A percentile compares a stretch with the other conserved stretches of the same genome.
Evolutionary conservation across 2,797 vertebrate genomes (phyloP).

Genomic region (Pelodytes ibericus): DNA sequence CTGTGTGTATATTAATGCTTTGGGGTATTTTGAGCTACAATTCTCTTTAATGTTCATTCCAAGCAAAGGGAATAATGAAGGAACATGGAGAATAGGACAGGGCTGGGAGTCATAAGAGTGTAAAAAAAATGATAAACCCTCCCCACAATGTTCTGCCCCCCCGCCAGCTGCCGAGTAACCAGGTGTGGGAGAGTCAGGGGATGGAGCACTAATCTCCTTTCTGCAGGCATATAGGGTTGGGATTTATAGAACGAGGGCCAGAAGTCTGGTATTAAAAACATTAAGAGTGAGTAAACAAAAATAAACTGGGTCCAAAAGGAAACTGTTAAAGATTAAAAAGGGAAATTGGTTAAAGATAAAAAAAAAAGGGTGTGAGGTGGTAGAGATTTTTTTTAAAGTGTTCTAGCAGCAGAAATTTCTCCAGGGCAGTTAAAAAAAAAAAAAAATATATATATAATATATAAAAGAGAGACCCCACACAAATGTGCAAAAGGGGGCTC

Average conservation of each 20-base stretch:
- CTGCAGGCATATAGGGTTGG: not conserved
- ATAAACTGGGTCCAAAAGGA: too few species aligned
- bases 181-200: constrained; percentile 7
- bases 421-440: too few species aligned
- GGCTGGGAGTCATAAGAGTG: constrained; percentile 12
- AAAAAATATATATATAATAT: too few species aligned
- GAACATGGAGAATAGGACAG: constrained; percentile 30
- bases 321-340: constrained; percentile 27
- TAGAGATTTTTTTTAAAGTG: too few species aligned
- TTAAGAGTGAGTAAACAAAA: not conserved
- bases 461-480: constrained; percentile 25
- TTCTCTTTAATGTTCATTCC: constrained; percentile 57
- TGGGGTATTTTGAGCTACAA: constrained; percentile 49
- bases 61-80: constrained; percentile 52
- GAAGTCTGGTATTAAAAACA: too few species aligned
- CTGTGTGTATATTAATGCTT: too few species aligned
- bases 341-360: not conserved
- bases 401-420: constrained; percentile 48
- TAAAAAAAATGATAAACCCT: not conserved
- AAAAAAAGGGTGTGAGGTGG: not conserved
- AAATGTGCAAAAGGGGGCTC: too few species aligned
- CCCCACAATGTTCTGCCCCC: constrained; percentile 29
- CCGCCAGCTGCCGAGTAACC: constrained; percentile 26
- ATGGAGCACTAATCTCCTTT: constrained; percentile 8
- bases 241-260: not conserved